Percentiles rank a stretch among this genome's conserved stretches.
These are phyloP conservation scores for Sebastes schlegelii DNA, from an alignment of 2,113 vertebrate species.

Conservation along the genomic window DNA sequence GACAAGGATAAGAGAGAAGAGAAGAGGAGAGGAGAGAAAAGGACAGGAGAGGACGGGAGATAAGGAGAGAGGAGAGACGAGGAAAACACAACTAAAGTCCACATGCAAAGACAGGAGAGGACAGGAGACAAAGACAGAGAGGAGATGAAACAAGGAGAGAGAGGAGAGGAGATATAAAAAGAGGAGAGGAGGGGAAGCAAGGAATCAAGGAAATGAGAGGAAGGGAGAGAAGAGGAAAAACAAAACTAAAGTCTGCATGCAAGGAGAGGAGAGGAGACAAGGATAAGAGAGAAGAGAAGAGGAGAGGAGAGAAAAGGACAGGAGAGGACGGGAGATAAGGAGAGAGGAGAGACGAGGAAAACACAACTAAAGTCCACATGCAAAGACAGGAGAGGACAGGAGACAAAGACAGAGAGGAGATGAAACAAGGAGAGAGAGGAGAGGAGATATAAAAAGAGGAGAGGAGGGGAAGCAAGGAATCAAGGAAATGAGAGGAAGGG, in stretches of 20 bases:
- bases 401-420: background rate
- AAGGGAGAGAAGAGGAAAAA: slow-evolving; percentile 32
- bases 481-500: too few relatives aligned
- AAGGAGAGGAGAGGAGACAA: slow-evolving; percentile 7
- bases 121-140: background rate
- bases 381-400: slow-evolving; percentile 6
- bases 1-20: too few relatives aligned
- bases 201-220: background rate
- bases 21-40: background rate
- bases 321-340: background rate
- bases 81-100: too few relatives aligned
- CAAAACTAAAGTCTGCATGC: slow-evolving; percentile 22
- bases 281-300: background rate
- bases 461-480: too few relatives aligned
- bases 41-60: too few relatives aligned
- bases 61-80: too few relatives aligned
- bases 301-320: background rate
- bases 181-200: background rate
- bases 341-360: slow-evolving; percentile 36
- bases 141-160: background rate
- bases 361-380: slow-evolving; percentile 18
- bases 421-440: background rate
- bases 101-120: too few relatives aligned
- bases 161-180: background rate
- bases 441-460: too few relatives aligned